Percentiles rank a stretch among this genome's conserved stretches.
Evolutionary conservation across 2,797 vertebrate species (phyloP).

Genomic region (Dromococcyx pavoninus): DNA sequence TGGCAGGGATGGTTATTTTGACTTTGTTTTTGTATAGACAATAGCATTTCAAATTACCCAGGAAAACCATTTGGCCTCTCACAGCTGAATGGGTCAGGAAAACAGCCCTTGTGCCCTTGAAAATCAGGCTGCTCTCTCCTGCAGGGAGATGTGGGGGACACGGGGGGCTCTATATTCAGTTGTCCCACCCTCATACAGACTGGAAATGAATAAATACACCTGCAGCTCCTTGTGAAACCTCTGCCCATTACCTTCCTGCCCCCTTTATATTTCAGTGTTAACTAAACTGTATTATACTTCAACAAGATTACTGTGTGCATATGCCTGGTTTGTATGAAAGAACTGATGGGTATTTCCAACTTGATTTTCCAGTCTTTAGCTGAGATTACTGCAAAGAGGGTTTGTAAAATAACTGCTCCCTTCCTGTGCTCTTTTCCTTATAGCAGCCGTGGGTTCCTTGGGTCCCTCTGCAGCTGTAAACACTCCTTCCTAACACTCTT

Average conservation of each 20-base stretch:
- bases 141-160: accelerated
- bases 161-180: too few relatives aligned
- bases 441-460: too few relatives aligned
- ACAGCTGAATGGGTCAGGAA: accelerated
- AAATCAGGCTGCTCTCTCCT: too few relatives aligned
- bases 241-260: not conserved
- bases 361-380: not conserved
- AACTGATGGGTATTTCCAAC: not conserved
- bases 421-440: not conserved
- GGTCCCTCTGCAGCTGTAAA: too few relatives aligned
- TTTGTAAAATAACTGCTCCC: not conserved
- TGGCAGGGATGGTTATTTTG: not conserved
- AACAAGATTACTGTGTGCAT: not conserved
- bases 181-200: not conserved
- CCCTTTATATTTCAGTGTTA: not conserved
- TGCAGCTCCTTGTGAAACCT: not conserved
- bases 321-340: not conserved
- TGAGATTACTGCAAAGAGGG: not conserved
- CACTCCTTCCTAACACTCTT: too few relatives aligned
- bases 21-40: not conserved
- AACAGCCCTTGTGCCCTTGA: not conserved
- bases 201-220: accelerated
- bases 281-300: not conserved
- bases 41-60: not conserved
- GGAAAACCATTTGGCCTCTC: not conserved